Evolutionary conservation across 2,797 vertebrate species (phyloP).

Genomic region (Paratrypauchen microcephalus): DNA sequence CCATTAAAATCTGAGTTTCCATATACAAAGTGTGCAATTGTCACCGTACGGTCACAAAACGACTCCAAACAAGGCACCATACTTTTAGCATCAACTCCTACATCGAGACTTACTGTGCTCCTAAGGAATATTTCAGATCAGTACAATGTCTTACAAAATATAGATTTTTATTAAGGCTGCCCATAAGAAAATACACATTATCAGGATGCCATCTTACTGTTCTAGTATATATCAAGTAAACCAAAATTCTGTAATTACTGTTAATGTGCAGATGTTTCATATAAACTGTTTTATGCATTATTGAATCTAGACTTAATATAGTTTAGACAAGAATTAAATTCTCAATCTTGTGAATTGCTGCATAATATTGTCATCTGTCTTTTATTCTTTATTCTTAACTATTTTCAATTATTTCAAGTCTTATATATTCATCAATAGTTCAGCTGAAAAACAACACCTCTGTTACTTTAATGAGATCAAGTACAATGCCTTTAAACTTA

Average conservation of each 20-base stretch:
- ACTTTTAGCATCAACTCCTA: constrained; percentile 47
- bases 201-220: not conserved
- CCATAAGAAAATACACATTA: not conserved
- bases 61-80: constrained; percentile 66
- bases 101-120: constrained; percentile 13
- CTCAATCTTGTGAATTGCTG: not conserved
- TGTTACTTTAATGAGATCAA: too few species aligned
- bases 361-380: not conserved
- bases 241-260: not conserved
- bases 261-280: not conserved
- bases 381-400: too few species aligned
- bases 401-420: not conserved
- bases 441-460: too few species aligned
- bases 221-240: not conserved
- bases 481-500: too few species aligned
- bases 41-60: constrained; percentile 66
- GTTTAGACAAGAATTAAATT: not conserved
- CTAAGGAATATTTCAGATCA: not conserved
- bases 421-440: not conserved
- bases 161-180: constrained; percentile 14
- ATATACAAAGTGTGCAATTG: constrained; percentile 73
- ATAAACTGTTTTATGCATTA: not conserved
- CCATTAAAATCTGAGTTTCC: constrained; percentile 28
- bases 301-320: not conserved
- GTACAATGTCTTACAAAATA: not conserved